A percentile compares a stretch with the other conserved stretches of the same genome.
Evolutionary conservation across 23 tunicate genomes (phyloP).

Genomic region (Halocynthia roretzi): DNA sequence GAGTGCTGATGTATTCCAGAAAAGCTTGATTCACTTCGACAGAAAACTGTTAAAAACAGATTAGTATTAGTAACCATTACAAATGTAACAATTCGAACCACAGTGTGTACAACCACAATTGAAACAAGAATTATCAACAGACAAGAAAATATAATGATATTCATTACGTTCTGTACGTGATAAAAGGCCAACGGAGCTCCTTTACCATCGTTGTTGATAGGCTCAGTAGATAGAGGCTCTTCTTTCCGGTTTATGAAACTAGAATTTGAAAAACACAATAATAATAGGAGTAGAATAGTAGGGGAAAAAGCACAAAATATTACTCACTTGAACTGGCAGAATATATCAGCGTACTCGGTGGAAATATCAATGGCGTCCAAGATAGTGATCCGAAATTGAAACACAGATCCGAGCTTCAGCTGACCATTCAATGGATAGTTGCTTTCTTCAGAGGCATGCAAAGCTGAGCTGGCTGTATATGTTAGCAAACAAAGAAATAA

Average conservation of each 20-base stretch:
- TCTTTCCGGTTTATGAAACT: slow-evolving; percentile 74
- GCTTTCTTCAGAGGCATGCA: too few relatives aligned
- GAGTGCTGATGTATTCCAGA: slow-evolving; percentile 67
- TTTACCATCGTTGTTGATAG: slow-evolving; percentile 68
- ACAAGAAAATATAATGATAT: neutral
- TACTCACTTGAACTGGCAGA: slow-evolving; percentile 84
- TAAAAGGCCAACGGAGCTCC: slow-evolving; percentile 85
- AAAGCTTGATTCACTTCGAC: slow-evolving; percentile 69
- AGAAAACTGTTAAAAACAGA: slow-evolving; percentile 22
- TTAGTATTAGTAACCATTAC: too few relatives aligned
- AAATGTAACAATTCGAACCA: too few relatives aligned
- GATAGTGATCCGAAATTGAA: slow-evolving; percentile 78
- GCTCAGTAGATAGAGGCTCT: slow-evolving; percentile 85
- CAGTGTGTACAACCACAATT: too few relatives aligned
- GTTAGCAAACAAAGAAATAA: too few relatives aligned
- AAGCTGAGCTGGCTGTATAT: too few relatives aligned
- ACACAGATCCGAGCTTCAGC: slow-evolving; percentile 58
- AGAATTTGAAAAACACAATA: neutral
- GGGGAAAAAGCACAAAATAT: neutral
- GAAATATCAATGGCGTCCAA: slow-evolving; percentile 80
- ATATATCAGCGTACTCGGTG: slow-evolving; percentile 60
- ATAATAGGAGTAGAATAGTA: neutral
- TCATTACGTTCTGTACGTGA: slow-evolving; percentile 75
- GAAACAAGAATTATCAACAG: neutral
- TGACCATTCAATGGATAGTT: slow-evolving; percentile 1